Evolutionary conservation across 2,888 invertebrate genomes (phyloP).

Genomic region (Bruchidius siliquastri): DNA sequence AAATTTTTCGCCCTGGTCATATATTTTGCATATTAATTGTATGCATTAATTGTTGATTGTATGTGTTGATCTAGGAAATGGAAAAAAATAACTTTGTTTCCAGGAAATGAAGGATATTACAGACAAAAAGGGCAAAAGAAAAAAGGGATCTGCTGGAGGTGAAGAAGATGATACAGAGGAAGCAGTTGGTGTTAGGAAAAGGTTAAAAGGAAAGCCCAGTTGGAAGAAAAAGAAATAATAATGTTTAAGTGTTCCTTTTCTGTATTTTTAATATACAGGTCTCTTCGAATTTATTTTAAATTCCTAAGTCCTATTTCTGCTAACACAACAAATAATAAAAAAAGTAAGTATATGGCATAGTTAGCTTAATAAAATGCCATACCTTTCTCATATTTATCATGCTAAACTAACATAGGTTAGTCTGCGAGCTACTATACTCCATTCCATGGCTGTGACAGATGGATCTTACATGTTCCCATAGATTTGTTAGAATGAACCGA

Average conservation of each 20-base stretch:
- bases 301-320: too few species aligned
- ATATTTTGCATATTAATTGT: not conserved
- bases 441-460: too few species aligned
- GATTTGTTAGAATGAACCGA: too few species aligned
- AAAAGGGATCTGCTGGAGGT: conserved; percentile 54
- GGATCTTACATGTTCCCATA: too few species aligned
- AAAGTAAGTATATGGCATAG: too few species aligned
- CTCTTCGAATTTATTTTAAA: not conserved
- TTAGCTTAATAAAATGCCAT: too few species aligned
- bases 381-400: too few species aligned
- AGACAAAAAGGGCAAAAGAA: conserved; percentile 62
- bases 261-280: not conserved
- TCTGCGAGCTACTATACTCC: too few species aligned
- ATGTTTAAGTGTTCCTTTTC: not conserved
- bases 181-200: conserved; percentile 71
- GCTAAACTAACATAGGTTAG: too few species aligned
- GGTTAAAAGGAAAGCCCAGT: conserved; percentile 54
- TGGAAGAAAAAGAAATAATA: conserved; percentile 12
- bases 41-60: too few species aligned
- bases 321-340: too few species aligned
- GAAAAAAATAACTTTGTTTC: conserved; percentile 18
- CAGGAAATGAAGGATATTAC: conserved; percentile 75
- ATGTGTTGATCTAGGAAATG: not conserved
- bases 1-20: too few species aligned
- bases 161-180: conserved; percentile 80